phyloP scores from a whole-genome alignment of 2,113 vertebrate species.

The Zapornia atra region DNA sequence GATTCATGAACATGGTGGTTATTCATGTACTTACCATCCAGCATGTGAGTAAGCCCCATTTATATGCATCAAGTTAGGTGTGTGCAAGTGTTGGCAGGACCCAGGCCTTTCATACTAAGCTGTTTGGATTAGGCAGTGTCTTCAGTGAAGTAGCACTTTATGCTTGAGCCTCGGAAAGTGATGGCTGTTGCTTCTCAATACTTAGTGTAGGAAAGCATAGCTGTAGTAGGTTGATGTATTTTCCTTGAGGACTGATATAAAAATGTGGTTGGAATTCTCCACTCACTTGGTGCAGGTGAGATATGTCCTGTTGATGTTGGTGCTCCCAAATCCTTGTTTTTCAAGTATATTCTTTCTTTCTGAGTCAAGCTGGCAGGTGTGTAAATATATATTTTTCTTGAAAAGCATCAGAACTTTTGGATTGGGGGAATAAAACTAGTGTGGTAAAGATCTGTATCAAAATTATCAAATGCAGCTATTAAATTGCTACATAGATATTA shows the following conservation, averaged over 20 bases:
- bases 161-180: neutral
- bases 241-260: neutral
- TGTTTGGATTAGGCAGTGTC: neutral
- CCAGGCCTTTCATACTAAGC: neutral
- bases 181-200: neutral
- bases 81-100: neutral
- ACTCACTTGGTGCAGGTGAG: neutral
- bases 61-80: neutral
- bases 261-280: neutral
- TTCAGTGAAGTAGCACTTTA: neutral
- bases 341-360: neutral
- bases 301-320: neutral
- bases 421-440: neutral
- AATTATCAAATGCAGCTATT: neutral
- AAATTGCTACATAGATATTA: neutral
- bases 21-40: neutral
- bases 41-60: neutral
- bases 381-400: neutral
- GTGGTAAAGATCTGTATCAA: neutral
- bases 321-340: neutral
- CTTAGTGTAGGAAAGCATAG: neutral
- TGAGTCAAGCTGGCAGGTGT: neutral
- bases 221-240: neutral
- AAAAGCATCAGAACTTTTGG: neutral
- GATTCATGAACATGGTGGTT: neutral